These are phyloP conservation scores for Globodera rostochiensis DNA, from an alignment of 1,140 invertebrate genomes.

Conservation along the genomic window DNA sequence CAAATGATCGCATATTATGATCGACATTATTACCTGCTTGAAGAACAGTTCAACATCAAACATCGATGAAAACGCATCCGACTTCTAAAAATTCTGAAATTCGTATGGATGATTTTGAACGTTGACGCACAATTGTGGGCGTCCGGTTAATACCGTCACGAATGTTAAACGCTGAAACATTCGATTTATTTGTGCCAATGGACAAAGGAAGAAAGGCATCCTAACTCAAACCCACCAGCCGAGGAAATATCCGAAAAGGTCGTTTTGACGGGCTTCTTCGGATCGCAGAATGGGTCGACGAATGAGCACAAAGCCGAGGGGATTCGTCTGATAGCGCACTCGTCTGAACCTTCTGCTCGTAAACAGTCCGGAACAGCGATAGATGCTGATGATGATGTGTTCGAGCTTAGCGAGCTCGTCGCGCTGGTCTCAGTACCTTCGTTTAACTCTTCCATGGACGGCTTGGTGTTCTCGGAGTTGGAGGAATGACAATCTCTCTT, in stretches of 20 bases:
- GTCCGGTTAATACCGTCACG: slow-evolving; percentile 80
- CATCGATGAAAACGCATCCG: slow-evolving; percentile 75
- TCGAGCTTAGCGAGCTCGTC: neutral
- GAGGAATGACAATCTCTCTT: neutral
- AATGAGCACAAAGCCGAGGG: slow-evolving; percentile 41
- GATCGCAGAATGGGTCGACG: slow-evolving; percentile 77
- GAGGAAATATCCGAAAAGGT: slow-evolving; percentile 85
- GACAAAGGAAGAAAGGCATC: neutral
- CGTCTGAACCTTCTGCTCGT: neutral
- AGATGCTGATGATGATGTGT: neutral
- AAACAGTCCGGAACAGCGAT: neutral
- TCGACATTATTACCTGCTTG: neutral
- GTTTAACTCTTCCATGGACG: neutral
- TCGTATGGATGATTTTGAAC: neutral
- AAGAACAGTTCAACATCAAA: slow-evolving; percentile 23
- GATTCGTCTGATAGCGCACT: neutral
- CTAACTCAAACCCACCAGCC: slow-evolving; percentile 68
- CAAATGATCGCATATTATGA: too few relatives aligned
- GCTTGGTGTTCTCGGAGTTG: neutral
- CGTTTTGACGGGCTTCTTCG: slow-evolving; percentile 75
- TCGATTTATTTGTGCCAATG: neutral
- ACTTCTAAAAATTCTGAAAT: slow-evolving; percentile 82
- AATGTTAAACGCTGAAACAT: slow-evolving; percentile 75
- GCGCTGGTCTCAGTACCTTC: neutral
- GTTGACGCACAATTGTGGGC: slow-evolving; percentile 77